phyloP scores from a whole-genome alignment of 2,797 vertebrate genomes.

The Propithecus perrieri region DNA sequence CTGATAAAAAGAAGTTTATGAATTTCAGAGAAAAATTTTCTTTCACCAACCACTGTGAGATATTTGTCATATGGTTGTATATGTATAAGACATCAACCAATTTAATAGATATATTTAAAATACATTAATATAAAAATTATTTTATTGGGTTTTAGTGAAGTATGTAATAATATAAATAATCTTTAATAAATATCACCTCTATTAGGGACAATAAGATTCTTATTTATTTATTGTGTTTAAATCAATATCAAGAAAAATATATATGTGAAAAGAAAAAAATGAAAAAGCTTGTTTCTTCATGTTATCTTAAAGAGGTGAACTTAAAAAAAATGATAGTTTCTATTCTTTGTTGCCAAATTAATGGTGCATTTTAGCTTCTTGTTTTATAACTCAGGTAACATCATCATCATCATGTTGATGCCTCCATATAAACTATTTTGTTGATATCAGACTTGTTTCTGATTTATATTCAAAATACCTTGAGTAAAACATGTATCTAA shows the following conservation, averaged over 20 bases:
- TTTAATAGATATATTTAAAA: background rate
- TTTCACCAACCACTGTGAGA: background rate
- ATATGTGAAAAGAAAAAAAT: background rate
- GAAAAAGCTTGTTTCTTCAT: background rate
- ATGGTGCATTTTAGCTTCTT: background rate
- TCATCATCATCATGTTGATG: background rate
- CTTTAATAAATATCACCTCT: slow-evolving; percentile 4
- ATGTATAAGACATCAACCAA: background rate
- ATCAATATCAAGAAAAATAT: background rate
- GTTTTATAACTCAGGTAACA: background rate
- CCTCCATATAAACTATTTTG: background rate
- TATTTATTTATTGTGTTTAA: background rate
- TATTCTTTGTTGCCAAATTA: background rate
- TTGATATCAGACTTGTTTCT: background rate
- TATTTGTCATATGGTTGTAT: background rate
- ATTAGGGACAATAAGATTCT: background rate
- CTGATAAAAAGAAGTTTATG: background rate
- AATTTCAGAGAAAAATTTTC: background rate
- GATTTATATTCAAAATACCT: background rate
- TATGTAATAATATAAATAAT: background rate
- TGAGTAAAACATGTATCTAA: background rate
- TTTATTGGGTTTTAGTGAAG: background rate
- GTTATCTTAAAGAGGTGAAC: background rate
- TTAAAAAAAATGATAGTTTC: background rate
- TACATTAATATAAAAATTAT: background rate